These are phyloP conservation scores for Drosophila nannoptera DNA, from an alignment of 1,140 invertebrate genomes.

Conservation along the genomic window DNA sequence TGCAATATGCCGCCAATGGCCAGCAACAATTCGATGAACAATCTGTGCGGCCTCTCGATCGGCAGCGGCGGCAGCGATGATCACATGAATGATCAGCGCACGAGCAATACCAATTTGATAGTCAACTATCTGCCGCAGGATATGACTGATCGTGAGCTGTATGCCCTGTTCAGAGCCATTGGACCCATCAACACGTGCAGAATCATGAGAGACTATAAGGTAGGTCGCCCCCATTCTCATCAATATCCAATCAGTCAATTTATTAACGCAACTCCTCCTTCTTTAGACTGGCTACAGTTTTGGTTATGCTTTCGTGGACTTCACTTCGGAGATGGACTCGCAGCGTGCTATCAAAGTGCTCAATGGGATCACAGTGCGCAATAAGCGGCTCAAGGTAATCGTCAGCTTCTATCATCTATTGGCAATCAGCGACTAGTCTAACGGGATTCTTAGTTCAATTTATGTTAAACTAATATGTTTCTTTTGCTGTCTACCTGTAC, in stretches of 20 bases:
- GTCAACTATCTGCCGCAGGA: conserved; percentile 97
- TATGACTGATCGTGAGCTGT: conserved; percentile 94
- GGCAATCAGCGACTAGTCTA: too few relatives aligned
- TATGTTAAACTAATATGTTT: background rate
- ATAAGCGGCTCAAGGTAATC: conserved; percentile 88
- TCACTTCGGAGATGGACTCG: conserved; percentile 90
- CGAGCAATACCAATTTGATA: conserved; percentile 89
- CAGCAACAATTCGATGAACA: conserved; percentile 77
- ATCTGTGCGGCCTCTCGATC: conserved; percentile 62
- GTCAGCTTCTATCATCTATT: too few relatives aligned
- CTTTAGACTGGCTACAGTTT: conserved; percentile 95
- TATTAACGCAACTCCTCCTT: background rate
- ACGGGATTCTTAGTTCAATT: too few relatives aligned
- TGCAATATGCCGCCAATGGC: conserved; percentile 72
- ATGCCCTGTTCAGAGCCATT: conserved; percentile 91
- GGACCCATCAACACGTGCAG: conserved; percentile 93
- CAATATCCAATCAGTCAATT: background rate
- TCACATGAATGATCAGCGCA: conserved; percentile 59
- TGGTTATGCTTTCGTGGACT: conserved; percentile 98
- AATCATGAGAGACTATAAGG: conserved; percentile 94
- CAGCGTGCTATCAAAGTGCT: conserved; percentile 90
- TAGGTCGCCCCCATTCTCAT: conserved; percentile 71
- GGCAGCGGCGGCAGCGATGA: conserved; percentile 69
- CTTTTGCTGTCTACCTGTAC: conserved; percentile 23
- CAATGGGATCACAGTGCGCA: conserved; percentile 92